These are phyloP conservation scores for Bos javanicus DNA, from an alignment of 2,113 vertebrate species.

Conservation along the genomic window DNA sequence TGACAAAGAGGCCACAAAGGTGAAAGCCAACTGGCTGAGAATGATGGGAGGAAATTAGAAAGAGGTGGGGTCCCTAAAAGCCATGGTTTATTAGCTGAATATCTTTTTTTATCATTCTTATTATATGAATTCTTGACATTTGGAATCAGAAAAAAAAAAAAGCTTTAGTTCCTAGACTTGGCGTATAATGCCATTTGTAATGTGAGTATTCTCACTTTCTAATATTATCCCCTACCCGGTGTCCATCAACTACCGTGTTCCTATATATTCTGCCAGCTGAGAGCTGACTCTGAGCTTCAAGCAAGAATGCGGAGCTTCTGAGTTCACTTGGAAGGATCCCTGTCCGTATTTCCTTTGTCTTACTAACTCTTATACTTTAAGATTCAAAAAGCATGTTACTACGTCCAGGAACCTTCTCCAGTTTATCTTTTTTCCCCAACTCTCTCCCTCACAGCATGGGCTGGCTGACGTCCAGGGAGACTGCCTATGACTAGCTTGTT, in stretches of 20 bases:
- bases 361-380: not conserved
- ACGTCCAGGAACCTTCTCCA: not conserved
- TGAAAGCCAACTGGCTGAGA: not conserved
- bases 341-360: not conserved
- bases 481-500: too few relatives aligned
- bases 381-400: not conserved
- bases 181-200: not conserved
- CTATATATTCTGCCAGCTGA: not conserved
- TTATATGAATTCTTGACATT: not conserved
- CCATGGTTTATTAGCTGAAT: not conserved
- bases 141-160: not conserved
- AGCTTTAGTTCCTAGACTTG: not conserved
- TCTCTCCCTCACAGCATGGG: not conserved
- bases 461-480: too few relatives aligned
- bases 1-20: not conserved
- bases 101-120: not conserved
- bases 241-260: not conserved
- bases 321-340: not conserved
- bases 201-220: not conserved
- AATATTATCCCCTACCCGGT: not conserved
- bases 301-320: not conserved
- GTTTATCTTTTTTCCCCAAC: not conserved
- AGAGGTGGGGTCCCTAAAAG: not conserved
- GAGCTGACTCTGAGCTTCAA: not conserved
- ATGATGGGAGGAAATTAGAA: not conserved